Evolutionary conservation across 2,888 invertebrate species (phyloP).

Genomic region (Meteorus cinctellus): DNA sequence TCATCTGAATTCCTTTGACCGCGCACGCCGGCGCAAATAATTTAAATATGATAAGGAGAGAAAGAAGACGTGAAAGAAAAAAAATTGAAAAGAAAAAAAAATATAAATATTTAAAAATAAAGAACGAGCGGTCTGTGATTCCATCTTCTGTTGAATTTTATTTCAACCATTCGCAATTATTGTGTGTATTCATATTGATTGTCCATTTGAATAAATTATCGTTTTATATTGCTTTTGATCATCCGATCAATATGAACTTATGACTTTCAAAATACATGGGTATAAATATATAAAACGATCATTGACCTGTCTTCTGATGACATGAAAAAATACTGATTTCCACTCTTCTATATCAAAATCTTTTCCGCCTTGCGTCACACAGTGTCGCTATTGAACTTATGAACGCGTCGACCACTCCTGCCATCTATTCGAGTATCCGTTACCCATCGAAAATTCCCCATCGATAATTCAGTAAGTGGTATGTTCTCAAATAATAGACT

Average conservation of each 20-base stretch:
- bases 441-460: neutral
- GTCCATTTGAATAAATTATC: slow-evolving; percentile 2
- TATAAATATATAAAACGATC: neutral
- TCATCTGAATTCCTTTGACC: slow-evolving; percentile 31
- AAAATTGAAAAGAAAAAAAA: neutral
- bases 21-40: slow-evolving; percentile 19
- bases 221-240: neutral
- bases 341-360: no score
- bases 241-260: slow-evolving; percentile 2
- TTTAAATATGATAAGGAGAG: slow-evolving; percentile 28
- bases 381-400: neutral
- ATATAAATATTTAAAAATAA: neutral
- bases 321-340: neutral
- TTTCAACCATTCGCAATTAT: slow-evolving; percentile 11
- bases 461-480: neutral
- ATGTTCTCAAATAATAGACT: no score
- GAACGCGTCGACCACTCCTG: slow-evolving; percentile 4
- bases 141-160: slow-evolving; percentile 17
- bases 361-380: neutral
- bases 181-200: neutral
- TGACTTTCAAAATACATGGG: neutral
- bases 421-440: neutral
- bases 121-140: neutral
- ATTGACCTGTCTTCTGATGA: neutral
- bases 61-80: neutral